Conservation (phyloP, 2,888 invertebrate genomes). For the Mongoloraphidia duomilia region DNA sequence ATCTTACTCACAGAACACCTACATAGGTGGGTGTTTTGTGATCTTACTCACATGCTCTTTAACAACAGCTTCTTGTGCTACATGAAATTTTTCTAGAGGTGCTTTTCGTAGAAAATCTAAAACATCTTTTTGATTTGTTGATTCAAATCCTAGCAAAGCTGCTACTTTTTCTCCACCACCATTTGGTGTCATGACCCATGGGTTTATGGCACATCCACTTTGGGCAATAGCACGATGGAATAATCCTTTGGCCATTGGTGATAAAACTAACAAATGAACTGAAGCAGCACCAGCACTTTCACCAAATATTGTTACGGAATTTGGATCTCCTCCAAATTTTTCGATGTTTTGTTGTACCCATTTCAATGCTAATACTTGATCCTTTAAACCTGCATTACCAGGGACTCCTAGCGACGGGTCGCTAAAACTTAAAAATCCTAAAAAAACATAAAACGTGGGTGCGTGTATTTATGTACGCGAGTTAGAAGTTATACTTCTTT, state of each 20-base stretch:
- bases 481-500: too few species aligned
- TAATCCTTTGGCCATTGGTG: background rate
- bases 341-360: background rate
- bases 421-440: background rate
- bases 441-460: too few species aligned
- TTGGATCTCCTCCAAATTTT: background rate
- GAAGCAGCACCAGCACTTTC: background rate
- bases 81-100: too few species aligned
- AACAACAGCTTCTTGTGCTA: too few species aligned
- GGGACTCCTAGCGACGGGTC: background rate
- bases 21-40: too few species aligned
- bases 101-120: too few species aligned
- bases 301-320: background rate
- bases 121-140: too few species aligned
- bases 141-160: too few species aligned
- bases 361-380: background rate
- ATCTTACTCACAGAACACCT: too few species aligned
- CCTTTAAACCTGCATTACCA: background rate
- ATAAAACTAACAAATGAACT: background rate
- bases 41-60: too few species aligned
- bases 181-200: background rate
- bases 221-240: background rate
- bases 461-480: too few species aligned
- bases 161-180: background rate
- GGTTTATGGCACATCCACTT: background rate